These are phyloP conservation scores for Idaea aversata DNA, from an alignment of 2,888 invertebrate genomes.

Conservation along the genomic window DNA sequence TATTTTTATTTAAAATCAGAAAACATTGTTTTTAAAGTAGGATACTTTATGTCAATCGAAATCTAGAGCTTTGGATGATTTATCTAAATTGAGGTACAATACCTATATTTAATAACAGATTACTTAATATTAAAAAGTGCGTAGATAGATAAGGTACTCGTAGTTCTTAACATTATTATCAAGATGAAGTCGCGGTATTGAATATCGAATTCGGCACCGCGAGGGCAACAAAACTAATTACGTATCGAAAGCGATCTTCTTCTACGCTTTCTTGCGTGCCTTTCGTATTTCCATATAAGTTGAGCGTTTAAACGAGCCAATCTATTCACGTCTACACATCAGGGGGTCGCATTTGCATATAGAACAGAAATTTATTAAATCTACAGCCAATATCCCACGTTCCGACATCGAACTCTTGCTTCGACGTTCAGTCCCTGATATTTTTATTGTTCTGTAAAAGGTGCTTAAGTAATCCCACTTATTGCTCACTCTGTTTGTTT, in stretches of 20 bases:
- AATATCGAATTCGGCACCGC: slow-evolving; percentile 63
- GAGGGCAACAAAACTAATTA: slow-evolving; percentile 77
- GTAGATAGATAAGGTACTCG: not conserved
- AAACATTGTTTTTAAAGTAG: no score
- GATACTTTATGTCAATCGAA: no score
- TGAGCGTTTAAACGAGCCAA: slow-evolving; percentile 80
- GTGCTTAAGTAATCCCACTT: slow-evolving; percentile 34
- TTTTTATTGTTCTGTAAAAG: slow-evolving; percentile 64
- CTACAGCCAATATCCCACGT: slow-evolving; percentile 79
- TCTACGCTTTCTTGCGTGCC: slow-evolving; percentile 79
- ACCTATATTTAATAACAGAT: not conserved
- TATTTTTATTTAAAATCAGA: no score
- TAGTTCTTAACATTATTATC: slow-evolving; percentile 10
- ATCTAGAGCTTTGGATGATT: no score
- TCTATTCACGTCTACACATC: slow-evolving; percentile 81
- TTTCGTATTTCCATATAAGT: slow-evolving; percentile 80
- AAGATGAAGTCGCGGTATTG: slow-evolving; percentile 53
- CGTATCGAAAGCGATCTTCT: slow-evolving; percentile 76
- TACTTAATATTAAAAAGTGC: not conserved
- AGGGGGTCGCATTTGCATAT: slow-evolving; percentile 80
- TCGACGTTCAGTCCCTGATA: slow-evolving; percentile 61
- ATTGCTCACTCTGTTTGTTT: slow-evolving; percentile 20
- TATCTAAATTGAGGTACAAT: not conserved
- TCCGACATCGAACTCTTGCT: slow-evolving; percentile 76
- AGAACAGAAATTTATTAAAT: slow-evolving; percentile 81